Conservation (phyloP, 1,140 invertebrate genomes). For the Drosophila albomicans region DNA sequence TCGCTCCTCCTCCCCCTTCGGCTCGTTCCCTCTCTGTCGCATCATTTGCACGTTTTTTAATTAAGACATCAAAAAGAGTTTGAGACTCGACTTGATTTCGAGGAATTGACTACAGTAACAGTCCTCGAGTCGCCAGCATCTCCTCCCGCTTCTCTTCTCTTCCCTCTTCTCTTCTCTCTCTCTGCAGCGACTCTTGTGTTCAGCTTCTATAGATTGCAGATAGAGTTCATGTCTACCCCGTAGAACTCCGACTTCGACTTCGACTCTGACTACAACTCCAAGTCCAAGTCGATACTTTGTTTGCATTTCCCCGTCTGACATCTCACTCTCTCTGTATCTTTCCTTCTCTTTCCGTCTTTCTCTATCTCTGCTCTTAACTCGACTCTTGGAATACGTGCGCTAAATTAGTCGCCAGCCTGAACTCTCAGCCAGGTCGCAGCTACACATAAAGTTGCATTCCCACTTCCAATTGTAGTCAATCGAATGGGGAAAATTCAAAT, state of each 20-base stretch:
- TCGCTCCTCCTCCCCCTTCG: not conserved
- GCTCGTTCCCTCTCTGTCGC: constrained; percentile 11
- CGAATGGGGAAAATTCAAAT: not conserved
- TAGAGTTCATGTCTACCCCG: constrained; percentile 53
- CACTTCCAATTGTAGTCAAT: not conserved
- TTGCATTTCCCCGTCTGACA: constrained; percentile 1
- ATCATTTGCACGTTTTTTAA: constrained; percentile 84
- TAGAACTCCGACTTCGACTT: constrained; percentile 1
- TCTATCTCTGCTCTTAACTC: not conserved
- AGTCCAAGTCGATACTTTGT: constrained; percentile 30
- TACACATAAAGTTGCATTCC: not conserved
- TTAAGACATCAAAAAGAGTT: constrained; percentile 84
- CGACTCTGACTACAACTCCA: not conserved
- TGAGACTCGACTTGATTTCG: constrained; percentile 80
- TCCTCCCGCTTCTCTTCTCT: not conserved
- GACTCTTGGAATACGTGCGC: constrained; percentile 27
- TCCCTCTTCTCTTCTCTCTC: not conserved
- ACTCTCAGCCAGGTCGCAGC: constrained; percentile 17
- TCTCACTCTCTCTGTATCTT: not conserved
- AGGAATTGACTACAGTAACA: constrained; percentile 67
- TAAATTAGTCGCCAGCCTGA: constrained; percentile 48
- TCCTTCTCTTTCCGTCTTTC: not conserved
- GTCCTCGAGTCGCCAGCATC: constrained; percentile 23
- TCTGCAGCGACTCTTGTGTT: constrained; percentile 28
- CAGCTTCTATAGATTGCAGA: constrained; percentile 56